Percentiles rank a stretch among this genome's conserved stretches.
Evolutionary conservation across 35 echinoderm and acorn worm genomes (phyloP).

Genomic region (Strongylocentrotus purpuratus): DNA sequence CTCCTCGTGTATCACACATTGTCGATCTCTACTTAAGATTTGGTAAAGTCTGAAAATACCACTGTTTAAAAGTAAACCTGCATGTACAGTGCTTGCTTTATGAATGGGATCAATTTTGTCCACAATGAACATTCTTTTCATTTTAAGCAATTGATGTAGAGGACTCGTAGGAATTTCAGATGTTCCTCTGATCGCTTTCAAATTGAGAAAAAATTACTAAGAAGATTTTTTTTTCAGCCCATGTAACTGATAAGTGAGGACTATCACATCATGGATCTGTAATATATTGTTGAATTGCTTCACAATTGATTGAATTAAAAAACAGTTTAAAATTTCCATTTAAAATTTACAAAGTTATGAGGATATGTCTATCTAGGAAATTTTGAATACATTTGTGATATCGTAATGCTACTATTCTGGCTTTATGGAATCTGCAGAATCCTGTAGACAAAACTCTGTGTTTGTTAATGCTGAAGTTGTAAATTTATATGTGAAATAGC

Average conservation of each 20-base stretch:
- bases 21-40: background rate
- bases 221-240: background rate
- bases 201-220: background rate
- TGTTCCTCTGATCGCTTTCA: background rate
- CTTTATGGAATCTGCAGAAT: background rate
- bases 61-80: background rate
- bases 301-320: background rate
- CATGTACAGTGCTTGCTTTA: too few species aligned
- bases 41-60: background rate
- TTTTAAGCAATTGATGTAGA: too few species aligned
- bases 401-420: background rate
- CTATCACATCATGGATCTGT: background rate
- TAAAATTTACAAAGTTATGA: background rate
- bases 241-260: background rate
- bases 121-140: too few species aligned
- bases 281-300: background rate
- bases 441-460: background rate
- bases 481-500: conserved; percentile 5
- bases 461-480: conserved; percentile 4
- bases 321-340: background rate
- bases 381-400: background rate
- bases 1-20: background rate
- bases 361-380: background rate
- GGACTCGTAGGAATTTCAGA: background rate
- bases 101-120: too few species aligned